phyloP scores from a whole-genome alignment of 1,140 invertebrate genomes.

The Leptonema lineaticorne region DNA sequence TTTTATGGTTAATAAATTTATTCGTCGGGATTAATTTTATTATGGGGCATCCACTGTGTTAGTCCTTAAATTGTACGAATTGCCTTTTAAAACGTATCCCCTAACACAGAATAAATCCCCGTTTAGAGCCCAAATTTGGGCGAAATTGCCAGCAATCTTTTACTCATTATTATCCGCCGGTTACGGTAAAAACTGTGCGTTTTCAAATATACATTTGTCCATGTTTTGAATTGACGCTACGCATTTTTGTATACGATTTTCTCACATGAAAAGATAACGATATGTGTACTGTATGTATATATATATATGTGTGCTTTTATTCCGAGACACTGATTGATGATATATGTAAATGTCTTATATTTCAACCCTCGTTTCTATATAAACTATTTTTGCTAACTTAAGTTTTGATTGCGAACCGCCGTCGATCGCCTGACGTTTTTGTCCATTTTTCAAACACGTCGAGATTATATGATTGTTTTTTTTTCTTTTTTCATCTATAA shows the following conservation, averaged over 20 bases:
- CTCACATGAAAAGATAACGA: not conserved
- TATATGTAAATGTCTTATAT: slow-evolving; percentile 28
- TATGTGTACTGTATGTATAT: not conserved
- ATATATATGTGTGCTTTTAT: not conserved
- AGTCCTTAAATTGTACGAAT: not conserved
- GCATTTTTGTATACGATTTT: not conserved
- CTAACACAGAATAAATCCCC: not conserved
- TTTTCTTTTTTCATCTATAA: not conserved
- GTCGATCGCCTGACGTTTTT: slow-evolving; percentile 13
- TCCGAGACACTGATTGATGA: slow-evolving; percentile 24
- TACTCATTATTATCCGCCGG: not conserved
- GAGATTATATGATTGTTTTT: not conserved
- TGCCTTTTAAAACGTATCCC: not conserved
- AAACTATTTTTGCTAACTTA: not conserved
- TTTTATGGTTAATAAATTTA: not conserved
- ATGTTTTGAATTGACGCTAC: not conserved
- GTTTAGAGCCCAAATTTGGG: slow-evolving; percentile 8
- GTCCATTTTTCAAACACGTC: slow-evolving; percentile 11
- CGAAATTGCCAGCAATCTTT: slow-evolving; percentile 18
- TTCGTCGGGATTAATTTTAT: not conserved
- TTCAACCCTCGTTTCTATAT: slow-evolving; percentile 12
- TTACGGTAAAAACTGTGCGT: not conserved
- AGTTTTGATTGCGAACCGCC: not conserved
- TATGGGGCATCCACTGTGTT: not conserved
- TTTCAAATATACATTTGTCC: slow-evolving; percentile 12